Evolutionary conservation across 2,797 vertebrate species (phyloP).

Genomic region (Tympanoctomys barrerae): DNA sequence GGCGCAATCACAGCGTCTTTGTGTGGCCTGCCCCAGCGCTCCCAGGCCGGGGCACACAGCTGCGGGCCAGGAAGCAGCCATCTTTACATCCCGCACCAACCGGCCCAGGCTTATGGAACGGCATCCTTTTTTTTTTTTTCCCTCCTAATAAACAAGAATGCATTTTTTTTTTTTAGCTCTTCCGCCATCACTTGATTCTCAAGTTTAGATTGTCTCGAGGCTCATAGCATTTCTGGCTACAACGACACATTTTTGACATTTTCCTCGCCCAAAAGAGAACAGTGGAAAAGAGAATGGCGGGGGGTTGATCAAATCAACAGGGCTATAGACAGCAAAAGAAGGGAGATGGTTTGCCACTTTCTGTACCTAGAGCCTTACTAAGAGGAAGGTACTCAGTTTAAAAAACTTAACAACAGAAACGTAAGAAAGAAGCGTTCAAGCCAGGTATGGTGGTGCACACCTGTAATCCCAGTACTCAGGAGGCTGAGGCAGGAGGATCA

Average conservation of each 20-base stretch:
- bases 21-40: background rate
- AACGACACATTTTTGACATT: slow-evolving; percentile 35
- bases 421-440: background rate
- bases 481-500: background rate
- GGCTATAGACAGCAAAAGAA: background rate
- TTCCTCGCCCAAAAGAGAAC: slow-evolving; percentile 46
- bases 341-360: background rate
- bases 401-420: background rate
- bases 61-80: slow-evolving; percentile 68
- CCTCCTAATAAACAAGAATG: slow-evolving; percentile 51
- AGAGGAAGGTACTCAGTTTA: background rate
- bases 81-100: slow-evolving; percentile 63
- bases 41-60: slow-evolving; percentile 7
- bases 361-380: background rate
- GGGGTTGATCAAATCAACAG: background rate
- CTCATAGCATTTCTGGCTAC: slow-evolving; percentile 34
- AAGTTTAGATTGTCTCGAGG: slow-evolving; percentile 58
- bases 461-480: background rate
- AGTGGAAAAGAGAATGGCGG: background rate
- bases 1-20: slow-evolving; percentile 34
- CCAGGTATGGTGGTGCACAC: background rate
- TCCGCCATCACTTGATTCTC: slow-evolving; percentile 62
- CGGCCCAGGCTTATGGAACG: slow-evolving; percentile 40
- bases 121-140: slow-evolving; percentile 70
- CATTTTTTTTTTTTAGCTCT: slow-evolving; percentile 38